Percentiles rank a stretch among this genome's conserved stretches.
Evolutionary conservation across 1,140 invertebrate species (phyloP).

Genomic region (Mamestra configurata): DNA sequence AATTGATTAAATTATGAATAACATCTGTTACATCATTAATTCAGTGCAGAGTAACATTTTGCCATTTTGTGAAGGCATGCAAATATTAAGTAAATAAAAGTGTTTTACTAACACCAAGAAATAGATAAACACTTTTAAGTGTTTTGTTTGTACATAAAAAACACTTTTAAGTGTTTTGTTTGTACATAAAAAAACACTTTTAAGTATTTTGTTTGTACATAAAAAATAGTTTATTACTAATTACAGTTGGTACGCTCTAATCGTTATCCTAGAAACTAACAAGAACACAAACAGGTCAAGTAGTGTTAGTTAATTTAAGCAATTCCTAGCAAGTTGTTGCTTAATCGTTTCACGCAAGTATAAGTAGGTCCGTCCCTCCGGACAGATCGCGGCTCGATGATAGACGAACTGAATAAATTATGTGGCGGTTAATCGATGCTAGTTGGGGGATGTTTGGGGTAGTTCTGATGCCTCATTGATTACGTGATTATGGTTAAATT

Average conservation of each 20-base stretch:
- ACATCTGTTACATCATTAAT: too few species aligned
- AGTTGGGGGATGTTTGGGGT: constrained; percentile 17
- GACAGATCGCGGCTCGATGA: constrained; percentile 53
- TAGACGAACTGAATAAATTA: constrained; percentile 60
- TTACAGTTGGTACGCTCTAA: background rate
- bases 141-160: too few species aligned
- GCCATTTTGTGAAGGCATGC: too few species aligned
- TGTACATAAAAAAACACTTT: too few species aligned
- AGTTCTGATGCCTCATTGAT: constrained; percentile 12
- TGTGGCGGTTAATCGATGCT: constrained; percentile 54
- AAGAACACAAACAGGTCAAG: constrained; percentile 15
- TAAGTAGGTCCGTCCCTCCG: constrained; percentile 49
- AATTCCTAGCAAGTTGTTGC: constrained; percentile 40
- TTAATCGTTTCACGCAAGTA: constrained; percentile 59
- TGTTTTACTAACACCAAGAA: too few species aligned
- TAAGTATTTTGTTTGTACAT: too few species aligned
- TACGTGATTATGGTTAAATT: background rate
- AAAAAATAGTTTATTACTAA: too few species aligned
- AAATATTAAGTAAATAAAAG: too few species aligned
- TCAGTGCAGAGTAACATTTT: too few species aligned
- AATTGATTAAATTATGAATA: too few species aligned
- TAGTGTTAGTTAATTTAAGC: constrained; percentile 26
- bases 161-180: too few species aligned
- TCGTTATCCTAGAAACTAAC: background rate
- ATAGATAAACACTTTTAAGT: too few species aligned